A percentile compares a stretch with the other conserved stretches of the same genome.
Evolutionary conservation across 1,140 invertebrate species (phyloP).

Genomic region (Aphaenogaster floridana): DNA sequence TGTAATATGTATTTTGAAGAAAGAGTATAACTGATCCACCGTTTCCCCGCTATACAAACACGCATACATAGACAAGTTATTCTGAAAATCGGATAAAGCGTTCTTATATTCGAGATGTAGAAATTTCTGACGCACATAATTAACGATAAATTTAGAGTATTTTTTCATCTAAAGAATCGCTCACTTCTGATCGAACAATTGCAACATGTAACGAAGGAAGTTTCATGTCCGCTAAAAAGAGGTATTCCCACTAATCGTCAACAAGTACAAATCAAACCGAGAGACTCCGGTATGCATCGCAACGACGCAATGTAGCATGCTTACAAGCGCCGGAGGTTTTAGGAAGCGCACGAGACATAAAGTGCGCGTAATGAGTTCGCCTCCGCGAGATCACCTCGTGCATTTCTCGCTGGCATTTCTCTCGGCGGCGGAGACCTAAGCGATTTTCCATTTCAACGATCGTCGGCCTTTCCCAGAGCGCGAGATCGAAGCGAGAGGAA

Average conservation of each 20-base stretch:
- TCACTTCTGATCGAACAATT: neutral
- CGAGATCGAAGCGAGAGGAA: conserved; percentile 31
- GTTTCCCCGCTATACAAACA: neutral
- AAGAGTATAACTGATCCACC: conserved; percentile 6
- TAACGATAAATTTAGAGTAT: neutral
- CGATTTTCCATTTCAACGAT: conserved; percentile 56
- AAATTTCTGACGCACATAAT: neutral
- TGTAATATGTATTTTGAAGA: conserved; percentile 32
- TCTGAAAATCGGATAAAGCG: neutral
- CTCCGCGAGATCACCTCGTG: conserved; percentile 21
- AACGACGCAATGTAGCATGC: neutral
- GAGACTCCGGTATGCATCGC: neutral
- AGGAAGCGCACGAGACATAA: conserved; percentile 17
- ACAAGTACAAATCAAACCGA: neutral
- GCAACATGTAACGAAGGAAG: neutral
- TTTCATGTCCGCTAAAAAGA: neutral
- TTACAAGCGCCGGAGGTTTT: conserved; percentile 34
- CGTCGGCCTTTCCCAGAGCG: conserved; percentile 48
- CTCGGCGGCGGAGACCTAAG: neutral
- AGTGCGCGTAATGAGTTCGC: conserved; percentile 50
- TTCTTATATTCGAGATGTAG: neutral
- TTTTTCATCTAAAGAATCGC: neutral
- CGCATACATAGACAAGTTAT: neutral
- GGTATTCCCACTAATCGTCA: conserved; percentile 7
- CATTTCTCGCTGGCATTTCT: conserved; percentile 38